A percentile compares a stretch with the other conserved stretches of the same genome.
phyloP scores from a whole-genome alignment of 2,113 vertebrate species.

The Otolemur garnettii region DNA sequence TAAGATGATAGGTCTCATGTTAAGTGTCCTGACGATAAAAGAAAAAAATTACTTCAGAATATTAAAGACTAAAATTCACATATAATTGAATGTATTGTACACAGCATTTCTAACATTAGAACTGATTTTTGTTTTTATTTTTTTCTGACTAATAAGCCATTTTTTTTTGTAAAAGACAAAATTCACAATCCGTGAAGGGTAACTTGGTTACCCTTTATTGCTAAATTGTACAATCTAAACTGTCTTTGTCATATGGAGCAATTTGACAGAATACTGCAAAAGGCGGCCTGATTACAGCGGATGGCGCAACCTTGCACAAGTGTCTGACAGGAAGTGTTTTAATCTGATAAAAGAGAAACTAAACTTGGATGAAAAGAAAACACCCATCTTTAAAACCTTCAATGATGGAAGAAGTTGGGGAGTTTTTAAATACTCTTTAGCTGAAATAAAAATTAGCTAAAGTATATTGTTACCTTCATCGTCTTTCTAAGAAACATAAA shows the following conservation, averaged over 20 bases:
- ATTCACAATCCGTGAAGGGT: background rate
- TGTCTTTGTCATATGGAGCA: background rate
- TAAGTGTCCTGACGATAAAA: background rate
- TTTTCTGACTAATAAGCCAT: constrained; percentile 9
- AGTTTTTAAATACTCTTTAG: background rate
- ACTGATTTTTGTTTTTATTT: constrained; percentile 14
- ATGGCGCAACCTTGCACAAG: background rate
- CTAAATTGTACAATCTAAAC: constrained; percentile 4
- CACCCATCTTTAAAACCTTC: background rate
- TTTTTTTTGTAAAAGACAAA: background rate
- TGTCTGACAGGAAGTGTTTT: background rate
- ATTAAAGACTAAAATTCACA: background rate
- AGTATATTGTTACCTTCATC: background rate
- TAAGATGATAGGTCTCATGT: background rate
- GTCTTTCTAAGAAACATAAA: background rate
- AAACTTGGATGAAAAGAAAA: background rate
- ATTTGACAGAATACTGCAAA: background rate
- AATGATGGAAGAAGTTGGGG: background rate
- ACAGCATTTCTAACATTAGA: background rate
- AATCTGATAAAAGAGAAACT: background rate
- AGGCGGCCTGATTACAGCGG: background rate
- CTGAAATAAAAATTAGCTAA: background rate
- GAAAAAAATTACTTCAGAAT: constrained; percentile 5
- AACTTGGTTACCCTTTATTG: background rate
- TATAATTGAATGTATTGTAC: background rate